phyloP scores from a whole-genome alignment of 2,888 invertebrate genomes.

The Palloptera scutellata region DNA sequence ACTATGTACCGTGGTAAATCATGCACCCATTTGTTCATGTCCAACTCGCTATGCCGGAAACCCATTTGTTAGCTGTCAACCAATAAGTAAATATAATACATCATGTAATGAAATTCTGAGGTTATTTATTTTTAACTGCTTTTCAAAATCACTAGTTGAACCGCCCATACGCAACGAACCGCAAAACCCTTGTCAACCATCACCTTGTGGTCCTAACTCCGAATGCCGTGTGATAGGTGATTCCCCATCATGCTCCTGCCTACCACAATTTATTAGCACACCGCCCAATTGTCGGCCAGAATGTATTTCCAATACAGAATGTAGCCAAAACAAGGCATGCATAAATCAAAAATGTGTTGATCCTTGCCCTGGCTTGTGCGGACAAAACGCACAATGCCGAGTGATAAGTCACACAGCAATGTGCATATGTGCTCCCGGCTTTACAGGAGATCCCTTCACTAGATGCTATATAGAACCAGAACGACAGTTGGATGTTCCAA shows the following conservation, averaged over 20 bases:
- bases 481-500: constrained; percentile 52
- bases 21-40: constrained; percentile 82
- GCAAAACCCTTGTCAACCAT: constrained; percentile 65
- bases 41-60: constrained; percentile 75
- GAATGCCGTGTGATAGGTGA: constrained; percentile 66
- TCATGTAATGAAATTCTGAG: no score
- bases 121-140: neutral
- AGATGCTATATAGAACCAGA: constrained; percentile 62
- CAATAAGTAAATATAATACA: constrained; percentile 55
- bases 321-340: constrained; percentile 73
- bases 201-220: constrained; percentile 68
- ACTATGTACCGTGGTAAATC: constrained; percentile 77
- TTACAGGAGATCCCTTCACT: constrained; percentile 73
- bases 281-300: constrained; percentile 77
- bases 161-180: constrained; percentile 38
- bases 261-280: constrained; percentile 72
- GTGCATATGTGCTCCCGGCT: constrained; percentile 70
- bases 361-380: constrained; percentile 76
- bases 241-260: constrained; percentile 70
- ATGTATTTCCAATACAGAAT: constrained; percentile 76
- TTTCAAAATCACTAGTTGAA: constrained; percentile 45
- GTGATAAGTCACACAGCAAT: constrained; percentile 70
- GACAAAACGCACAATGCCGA: constrained; percentile 67
- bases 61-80: constrained; percentile 76
- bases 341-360: constrained; percentile 76